phyloP scores from a whole-genome alignment of 2,888 invertebrate genomes.

The Peribatodes rhomboidaria region DNA sequence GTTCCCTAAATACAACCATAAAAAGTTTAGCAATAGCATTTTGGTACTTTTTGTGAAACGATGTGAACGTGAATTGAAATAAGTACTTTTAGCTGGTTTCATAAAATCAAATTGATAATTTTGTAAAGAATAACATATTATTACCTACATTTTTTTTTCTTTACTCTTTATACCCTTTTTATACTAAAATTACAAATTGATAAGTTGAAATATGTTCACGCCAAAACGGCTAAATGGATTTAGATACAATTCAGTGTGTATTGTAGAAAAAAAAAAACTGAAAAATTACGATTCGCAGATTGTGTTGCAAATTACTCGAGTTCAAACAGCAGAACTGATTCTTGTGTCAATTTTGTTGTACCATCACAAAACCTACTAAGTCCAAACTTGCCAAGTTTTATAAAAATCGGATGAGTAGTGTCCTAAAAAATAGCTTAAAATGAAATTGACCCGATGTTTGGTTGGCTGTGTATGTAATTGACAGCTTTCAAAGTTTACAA shows the following conservation, averaged over 20 bases:
- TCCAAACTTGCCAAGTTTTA: no score
- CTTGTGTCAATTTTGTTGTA: neutral
- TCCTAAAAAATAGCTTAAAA: neutral
- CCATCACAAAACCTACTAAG: neutral
- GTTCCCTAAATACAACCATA: constrained; percentile 13
- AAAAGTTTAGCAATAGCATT: constrained; percentile 13
- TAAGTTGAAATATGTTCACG: neutral
- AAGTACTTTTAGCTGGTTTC: constrained; percentile 4
- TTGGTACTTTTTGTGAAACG: constrained; percentile 18
- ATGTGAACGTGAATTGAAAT: constrained; percentile 4
- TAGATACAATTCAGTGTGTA: neutral
- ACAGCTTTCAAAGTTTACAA: neutral
- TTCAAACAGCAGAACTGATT: neutral
- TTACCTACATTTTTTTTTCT: neutral
- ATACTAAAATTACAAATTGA: constrained; percentile 2
- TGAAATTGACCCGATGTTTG: no score
- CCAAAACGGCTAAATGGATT: neutral
- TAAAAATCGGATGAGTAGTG: no score
- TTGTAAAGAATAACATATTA: neutral
- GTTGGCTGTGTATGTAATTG: neutral
- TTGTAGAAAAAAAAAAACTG: no score
- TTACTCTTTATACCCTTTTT: neutral
- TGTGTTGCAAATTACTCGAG: neutral
- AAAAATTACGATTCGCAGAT: no score
- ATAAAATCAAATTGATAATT: constrained; percentile 2